Conservation (phyloP, 2,888 invertebrate genomes). For the Xestia sexstrigata region DNA sequence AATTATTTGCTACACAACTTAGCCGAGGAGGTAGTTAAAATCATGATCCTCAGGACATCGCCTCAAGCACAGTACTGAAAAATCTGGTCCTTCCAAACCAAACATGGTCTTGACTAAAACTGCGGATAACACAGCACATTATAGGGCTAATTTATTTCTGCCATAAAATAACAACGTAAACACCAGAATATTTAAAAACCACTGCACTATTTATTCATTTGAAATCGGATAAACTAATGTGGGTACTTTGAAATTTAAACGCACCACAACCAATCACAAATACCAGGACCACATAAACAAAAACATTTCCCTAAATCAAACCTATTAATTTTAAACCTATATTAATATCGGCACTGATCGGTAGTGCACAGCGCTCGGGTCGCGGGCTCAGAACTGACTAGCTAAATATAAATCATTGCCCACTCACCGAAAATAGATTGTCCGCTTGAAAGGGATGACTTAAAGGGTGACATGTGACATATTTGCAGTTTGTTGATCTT, state of each 20-base stretch:
- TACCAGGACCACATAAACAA: conserved; percentile 43
- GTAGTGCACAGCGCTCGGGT: conserved; percentile 30
- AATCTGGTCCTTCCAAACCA: not conserved
- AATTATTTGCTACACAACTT: not conserved
- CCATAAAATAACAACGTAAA: not conserved
- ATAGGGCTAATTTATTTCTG: not conserved
- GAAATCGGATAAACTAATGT: not conserved
- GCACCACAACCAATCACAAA: conserved; percentile 2
- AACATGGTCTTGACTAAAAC: not conserved
- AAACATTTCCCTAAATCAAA: conserved; percentile 11
- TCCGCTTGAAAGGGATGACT: conserved; percentile 62
- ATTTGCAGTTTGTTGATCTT: conserved; percentile 57
- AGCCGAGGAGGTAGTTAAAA: not conserved
- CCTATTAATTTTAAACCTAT: conserved; percentile 44
- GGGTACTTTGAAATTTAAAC: not conserved
- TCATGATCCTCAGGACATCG: not conserved
- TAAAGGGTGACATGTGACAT: conserved; percentile 63
- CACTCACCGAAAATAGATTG: conserved; percentile 61
- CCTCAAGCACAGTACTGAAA: not conserved
- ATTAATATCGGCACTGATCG: conserved; percentile 31
- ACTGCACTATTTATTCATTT: not conserved
- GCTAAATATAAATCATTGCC: conserved; percentile 65
- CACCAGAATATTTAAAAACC: not conserved
- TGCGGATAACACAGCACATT: not conserved
- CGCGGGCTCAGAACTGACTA: conserved; percentile 55